Conservation (phyloP, 2,888 invertebrate species). For the Trachelus tabidus region DNA sequence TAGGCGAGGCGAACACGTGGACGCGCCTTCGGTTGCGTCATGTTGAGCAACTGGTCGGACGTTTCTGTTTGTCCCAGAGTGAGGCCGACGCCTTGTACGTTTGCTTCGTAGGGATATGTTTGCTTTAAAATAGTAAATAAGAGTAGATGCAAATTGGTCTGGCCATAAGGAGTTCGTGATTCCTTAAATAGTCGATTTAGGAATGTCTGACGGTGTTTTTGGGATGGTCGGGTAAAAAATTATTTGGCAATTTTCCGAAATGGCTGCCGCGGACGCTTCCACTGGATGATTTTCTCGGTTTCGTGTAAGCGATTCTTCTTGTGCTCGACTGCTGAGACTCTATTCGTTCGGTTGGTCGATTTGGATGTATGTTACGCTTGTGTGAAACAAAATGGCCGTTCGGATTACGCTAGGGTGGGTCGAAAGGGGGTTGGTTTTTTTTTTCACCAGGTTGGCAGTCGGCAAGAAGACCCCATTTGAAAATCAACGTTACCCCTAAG, state of each 20-base stretch:
- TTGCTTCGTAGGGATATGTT: not conserved
- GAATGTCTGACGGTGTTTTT: slow-evolving; percentile 21
- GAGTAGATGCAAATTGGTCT: slow-evolving; percentile 11
- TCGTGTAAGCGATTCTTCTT: too few species aligned
- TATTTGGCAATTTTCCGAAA: too few species aligned
- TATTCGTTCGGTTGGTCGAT: too few species aligned
- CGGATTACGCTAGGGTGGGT: too few species aligned
- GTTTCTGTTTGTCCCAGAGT: not conserved
- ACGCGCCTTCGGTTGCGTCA: not conserved
- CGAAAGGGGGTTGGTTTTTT: too few species aligned
- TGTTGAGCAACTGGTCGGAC: not conserved
- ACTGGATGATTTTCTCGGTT: too few species aligned
- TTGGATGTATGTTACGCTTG: too few species aligned
- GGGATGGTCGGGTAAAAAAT: too few species aligned
- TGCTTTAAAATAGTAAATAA: not conserved
- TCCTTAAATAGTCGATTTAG: slow-evolving; percentile 43
- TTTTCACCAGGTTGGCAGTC: too few species aligned
- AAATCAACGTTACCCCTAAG: not conserved
- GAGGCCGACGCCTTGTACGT: not conserved
- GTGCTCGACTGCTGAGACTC: too few species aligned
- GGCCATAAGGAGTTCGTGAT: slow-evolving; percentile 38
- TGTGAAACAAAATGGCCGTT: too few species aligned
- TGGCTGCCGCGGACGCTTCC: too few species aligned
- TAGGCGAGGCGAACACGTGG: not conserved
- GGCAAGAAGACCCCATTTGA: not conserved